Conservation (phyloP, 2,113 vertebrate genomes). For the Gymnocephalus cernua region DNA sequence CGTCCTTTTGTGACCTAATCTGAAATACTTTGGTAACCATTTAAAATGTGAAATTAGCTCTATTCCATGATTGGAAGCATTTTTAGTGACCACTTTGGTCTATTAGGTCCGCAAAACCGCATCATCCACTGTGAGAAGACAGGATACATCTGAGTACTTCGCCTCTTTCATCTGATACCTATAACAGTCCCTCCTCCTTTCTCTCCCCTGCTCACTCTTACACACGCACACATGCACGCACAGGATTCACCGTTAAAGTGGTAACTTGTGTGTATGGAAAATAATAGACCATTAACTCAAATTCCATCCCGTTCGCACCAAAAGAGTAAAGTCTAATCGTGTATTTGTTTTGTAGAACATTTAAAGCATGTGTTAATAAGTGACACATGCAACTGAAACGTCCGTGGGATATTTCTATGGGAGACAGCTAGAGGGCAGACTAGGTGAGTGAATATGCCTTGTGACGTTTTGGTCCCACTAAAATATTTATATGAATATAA, state of each 20-base stretch:
- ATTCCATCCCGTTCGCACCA: background rate
- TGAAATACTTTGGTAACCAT: background rate
- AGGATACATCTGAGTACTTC: constrained; percentile 24
- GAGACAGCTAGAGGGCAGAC: constrained; percentile 78
- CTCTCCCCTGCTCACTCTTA: background rate
- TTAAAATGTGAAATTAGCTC: background rate
- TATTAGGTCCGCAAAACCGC: background rate
- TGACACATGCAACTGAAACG: background rate
- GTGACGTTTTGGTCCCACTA: background rate
- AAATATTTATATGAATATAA: background rate
- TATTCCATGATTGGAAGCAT: background rate
- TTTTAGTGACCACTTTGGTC: background rate
- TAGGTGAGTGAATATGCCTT: constrained; percentile 56
- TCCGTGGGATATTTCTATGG: constrained; percentile 11
- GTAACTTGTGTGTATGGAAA: background rate
- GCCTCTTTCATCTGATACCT: constrained; percentile 46
- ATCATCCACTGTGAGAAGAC: constrained; percentile 14
- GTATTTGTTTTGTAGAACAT: background rate
- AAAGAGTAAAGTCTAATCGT: background rate
- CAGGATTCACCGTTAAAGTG: background rate
- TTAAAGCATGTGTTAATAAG: background rate
- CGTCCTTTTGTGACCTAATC: background rate
- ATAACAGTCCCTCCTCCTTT: constrained; percentile 30
- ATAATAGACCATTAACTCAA: background rate
- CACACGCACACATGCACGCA: background rate